Evolutionary conservation across 2,797 vertebrate genomes (phyloP).

Genomic region (Tachyglossus aculeatus): DNA sequence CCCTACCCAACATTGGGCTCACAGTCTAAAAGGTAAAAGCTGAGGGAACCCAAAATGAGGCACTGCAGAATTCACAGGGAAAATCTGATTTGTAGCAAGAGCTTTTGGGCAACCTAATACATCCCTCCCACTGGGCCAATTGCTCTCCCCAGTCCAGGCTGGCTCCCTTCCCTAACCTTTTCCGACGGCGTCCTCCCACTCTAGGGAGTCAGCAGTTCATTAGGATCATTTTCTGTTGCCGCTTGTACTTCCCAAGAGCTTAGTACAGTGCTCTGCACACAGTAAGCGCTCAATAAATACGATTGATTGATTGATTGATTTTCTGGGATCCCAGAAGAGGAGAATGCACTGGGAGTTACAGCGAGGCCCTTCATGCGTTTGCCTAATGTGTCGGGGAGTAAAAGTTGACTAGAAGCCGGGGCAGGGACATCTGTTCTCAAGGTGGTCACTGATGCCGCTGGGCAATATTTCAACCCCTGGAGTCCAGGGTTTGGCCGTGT

Average conservation of each 20-base stretch:
- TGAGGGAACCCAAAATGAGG: neutral
- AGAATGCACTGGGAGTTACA: too few species aligned
- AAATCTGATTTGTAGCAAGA: neutral
- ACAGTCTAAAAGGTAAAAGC: neutral
- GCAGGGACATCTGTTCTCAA: too few species aligned
- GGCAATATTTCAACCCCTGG: too few species aligned
- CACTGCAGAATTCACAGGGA: neutral
- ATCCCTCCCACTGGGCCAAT: neutral
- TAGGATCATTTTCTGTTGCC: neutral
- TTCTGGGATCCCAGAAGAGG: too few species aligned
- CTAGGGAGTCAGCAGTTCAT: neutral
- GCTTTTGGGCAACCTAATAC: neutral
- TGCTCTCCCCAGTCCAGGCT: neutral
- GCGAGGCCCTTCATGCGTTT: too few species aligned
- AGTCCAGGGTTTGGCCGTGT: too few species aligned
- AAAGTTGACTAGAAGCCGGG: too few species aligned
- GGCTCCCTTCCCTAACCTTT: neutral
- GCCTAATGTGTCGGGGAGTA: too few species aligned
- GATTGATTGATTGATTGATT: too few species aligned
- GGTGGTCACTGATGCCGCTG: too few species aligned
- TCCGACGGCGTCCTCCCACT: neutral
- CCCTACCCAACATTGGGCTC: neutral
- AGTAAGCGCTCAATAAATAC: too few species aligned
- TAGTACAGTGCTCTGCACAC: too few species aligned
- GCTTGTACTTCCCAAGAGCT: neutral